These are phyloP conservation scores for Neodiprion lecontei DNA, from an alignment of 1,140 invertebrate genomes.

Conservation along the genomic window DNA sequence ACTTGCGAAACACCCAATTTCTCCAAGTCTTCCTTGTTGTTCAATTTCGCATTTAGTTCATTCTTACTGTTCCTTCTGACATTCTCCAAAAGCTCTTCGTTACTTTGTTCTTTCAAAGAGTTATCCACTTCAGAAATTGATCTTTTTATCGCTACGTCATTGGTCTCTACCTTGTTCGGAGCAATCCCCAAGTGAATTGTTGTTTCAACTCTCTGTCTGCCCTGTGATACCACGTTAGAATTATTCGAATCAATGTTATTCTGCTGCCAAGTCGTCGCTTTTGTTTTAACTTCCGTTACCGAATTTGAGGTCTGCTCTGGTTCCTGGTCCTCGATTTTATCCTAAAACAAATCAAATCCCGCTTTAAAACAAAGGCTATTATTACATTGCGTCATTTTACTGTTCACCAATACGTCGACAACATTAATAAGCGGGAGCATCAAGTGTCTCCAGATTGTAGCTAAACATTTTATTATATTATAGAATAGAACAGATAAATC, in stretches of 20 bases:
- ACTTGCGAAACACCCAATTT: slow-evolving; percentile 23
- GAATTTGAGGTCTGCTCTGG: slow-evolving; percentile 13
- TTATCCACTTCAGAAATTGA: background rate
- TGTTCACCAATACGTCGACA: background rate
- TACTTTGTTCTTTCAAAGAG: slow-evolving; percentile 9
- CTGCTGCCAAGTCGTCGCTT: slow-evolving; percentile 27
- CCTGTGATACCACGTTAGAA: background rate
- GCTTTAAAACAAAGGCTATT: background rate
- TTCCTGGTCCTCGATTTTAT: slow-evolving; percentile 18
- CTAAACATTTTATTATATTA: too few relatives aligned
- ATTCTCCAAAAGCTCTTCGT: slow-evolving; percentile 36
- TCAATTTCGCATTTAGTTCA: slow-evolving; percentile 42
- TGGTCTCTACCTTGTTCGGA: background rate
- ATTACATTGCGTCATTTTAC: background rate
- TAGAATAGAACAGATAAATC: too few relatives aligned
- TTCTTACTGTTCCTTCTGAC: slow-evolving; percentile 41
- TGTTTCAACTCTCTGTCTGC: slow-evolving; percentile 4
- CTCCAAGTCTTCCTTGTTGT: slow-evolving; percentile 30
- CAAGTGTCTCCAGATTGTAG: background rate
- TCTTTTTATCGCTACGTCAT: background rate
- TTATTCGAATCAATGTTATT: slow-evolving; percentile 29
- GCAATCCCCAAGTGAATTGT: background rate
- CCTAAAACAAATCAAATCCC: slow-evolving; percentile 28
- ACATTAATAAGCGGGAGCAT: slow-evolving; percentile 13
- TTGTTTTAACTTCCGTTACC: slow-evolving; percentile 23